phyloP scores from a whole-genome alignment of 35 echinoderm and acorn worm species.

The Patiria miniata region DNA sequence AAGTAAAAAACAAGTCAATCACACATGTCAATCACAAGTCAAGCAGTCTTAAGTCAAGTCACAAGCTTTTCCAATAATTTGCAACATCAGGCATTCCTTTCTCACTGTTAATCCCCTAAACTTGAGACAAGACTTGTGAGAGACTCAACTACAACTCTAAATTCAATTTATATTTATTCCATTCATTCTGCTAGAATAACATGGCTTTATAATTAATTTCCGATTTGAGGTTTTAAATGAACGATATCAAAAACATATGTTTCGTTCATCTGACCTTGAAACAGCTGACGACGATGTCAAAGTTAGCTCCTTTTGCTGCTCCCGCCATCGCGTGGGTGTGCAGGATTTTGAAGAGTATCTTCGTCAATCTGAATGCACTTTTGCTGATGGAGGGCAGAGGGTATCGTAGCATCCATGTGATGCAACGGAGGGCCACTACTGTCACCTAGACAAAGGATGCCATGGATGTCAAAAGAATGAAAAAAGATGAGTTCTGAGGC shows the following conservation, averaged over 20 bases:
- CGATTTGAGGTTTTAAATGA: no score
- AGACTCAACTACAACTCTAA: no score
- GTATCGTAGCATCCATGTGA: slow-evolving; percentile 72
- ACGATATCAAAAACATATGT: background rate
- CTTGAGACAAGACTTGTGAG: no score
- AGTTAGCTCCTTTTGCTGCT: slow-evolving; percentile 68
- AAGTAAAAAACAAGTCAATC: no score
- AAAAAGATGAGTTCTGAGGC: no score
- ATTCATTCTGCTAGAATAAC: background rate
- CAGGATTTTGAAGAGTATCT: slow-evolving; percentile 75
- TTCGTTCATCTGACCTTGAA: slow-evolving; percentile 79
- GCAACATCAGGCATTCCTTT: no score
- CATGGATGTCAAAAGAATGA: no score
- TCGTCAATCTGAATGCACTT: slow-evolving; percentile 46
- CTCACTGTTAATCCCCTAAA: no score
- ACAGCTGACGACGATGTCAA: slow-evolving; percentile 74
- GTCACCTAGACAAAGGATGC: slow-evolving; percentile 54
- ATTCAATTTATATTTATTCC: no score
- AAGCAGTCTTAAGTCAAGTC: no score
- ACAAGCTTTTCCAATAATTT: no score
- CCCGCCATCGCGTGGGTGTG: slow-evolving; percentile 75
- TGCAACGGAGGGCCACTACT: slow-evolving; percentile 60
- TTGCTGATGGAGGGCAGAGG: slow-evolving; percentile 70
- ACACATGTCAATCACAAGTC: no score
- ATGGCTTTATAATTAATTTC: background rate